These are phyloP conservation scores for Venustoraphidia nigricollis DNA, from an alignment of 2,888 invertebrate genomes.

Conservation along the genomic window DNA sequence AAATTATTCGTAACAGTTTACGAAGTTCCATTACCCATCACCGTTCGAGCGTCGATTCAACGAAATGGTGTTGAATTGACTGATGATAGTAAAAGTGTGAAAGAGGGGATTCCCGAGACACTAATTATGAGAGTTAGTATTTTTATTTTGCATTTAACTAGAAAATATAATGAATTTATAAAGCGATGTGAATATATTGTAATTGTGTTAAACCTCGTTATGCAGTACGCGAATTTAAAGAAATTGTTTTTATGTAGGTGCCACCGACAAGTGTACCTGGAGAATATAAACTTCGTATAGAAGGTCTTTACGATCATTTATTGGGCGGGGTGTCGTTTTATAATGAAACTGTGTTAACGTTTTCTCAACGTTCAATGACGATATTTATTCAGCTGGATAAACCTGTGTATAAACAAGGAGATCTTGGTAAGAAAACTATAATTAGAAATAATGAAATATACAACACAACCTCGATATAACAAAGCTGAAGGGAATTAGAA, in stretches of 20 bases:
- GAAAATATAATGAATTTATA: no score
- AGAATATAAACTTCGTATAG: conserved; percentile 45
- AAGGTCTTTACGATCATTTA: conserved; percentile 48
- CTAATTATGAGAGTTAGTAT: conserved; percentile 64
- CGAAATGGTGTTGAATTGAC: conserved; percentile 80
- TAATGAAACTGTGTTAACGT: conserved; percentile 72
- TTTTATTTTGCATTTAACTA: not conserved
- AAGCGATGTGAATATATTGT: not conserved
- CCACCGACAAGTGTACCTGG: conserved; percentile 74
- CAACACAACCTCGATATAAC: no score
- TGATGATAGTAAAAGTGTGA: conserved; percentile 66
- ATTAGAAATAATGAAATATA: no score
- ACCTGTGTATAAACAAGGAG: conserved; percentile 87
- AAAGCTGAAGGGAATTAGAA: no score
- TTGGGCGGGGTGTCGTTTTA: conserved; percentile 77
- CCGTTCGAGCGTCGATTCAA: conserved; percentile 75
- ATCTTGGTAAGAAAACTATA: conserved; percentile 41
- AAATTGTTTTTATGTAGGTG: conserved; percentile 32
- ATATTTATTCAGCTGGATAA: conserved; percentile 92
- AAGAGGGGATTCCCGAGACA: conserved; percentile 78
- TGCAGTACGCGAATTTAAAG: not conserved
- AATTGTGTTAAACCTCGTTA: conserved; percentile 7
- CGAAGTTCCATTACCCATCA: conserved; percentile 62
- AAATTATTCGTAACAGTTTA: conserved; percentile 75
- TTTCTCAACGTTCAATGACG: conserved; percentile 84